phyloP scores from a whole-genome alignment of 2,113 vertebrate species.

The Oreochromis spilurus region DNA sequence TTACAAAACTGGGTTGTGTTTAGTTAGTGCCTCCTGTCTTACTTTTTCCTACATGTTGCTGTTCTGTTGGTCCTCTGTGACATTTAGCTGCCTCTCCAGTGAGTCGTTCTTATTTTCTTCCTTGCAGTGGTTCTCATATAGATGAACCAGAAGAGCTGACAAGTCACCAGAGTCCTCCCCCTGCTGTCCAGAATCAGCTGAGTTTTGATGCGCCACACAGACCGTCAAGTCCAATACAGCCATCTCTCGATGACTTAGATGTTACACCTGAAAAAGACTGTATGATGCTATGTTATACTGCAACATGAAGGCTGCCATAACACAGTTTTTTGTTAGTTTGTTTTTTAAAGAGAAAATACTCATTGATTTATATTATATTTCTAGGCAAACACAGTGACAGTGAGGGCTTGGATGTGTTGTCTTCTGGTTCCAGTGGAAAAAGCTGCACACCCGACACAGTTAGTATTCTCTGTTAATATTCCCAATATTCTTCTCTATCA shows the following conservation, averaged over 20 bases:
- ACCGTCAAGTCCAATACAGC: background rate
- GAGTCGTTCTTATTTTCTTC: background rate
- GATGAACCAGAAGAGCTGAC: slow-evolving; percentile 36
- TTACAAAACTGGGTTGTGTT: background rate
- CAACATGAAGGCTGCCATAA: background rate
- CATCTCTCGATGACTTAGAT: background rate
- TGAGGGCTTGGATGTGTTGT: background rate
- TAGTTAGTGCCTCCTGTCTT: background rate
- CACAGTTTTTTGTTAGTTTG: background rate
- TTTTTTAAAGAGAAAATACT: background rate
- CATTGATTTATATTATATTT: background rate
- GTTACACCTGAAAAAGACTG: slow-evolving; percentile 51
- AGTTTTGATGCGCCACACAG: slow-evolving; percentile 8
- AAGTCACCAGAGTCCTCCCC: background rate
- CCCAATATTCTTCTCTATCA: background rate
- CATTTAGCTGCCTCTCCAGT: background rate
- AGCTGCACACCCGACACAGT: slow-evolving; percentile 27
- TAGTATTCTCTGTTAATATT: background rate
- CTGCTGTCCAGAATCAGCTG: background rate
- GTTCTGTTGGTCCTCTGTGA: background rate
- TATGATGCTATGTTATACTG: background rate
- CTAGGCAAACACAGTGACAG: slow-evolving; percentile 6
- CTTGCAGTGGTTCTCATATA: slow-evolving; percentile 21
- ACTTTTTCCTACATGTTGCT: background rate
- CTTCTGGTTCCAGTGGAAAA: slow-evolving; percentile 7